Base-by-base conservation (phyloP, 2,888 invertebrate species). In the Agriopis leucophaearia region DNA sequence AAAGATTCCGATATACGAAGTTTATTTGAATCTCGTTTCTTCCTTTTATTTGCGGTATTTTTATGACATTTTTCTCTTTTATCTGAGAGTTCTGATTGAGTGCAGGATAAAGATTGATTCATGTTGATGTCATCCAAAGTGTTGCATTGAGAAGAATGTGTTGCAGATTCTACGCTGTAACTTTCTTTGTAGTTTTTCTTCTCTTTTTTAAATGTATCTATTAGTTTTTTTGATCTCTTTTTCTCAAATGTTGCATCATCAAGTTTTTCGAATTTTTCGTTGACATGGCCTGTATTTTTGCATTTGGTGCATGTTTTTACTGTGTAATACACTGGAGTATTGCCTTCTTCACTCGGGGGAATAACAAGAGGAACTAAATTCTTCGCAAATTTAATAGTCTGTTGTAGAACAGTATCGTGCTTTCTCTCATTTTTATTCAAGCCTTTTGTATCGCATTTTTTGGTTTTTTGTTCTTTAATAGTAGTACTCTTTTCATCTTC, bases 351-450 rank as follows among this genome's bases (percentile, higher is more conserved):
- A 48, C 74, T 81, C 1, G 86, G 84, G 18, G 93, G 91, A 69
- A 94, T 88, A 1, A 86, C 81, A 70, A 89, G 66, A 8, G 93
- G 93, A 0, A 86, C 85, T 8, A 92, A 75, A 55, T 87, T 81
- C 81, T 90, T 89, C 13, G 91, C 89, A 70, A 92, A 90, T 70
- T 78, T 78, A 50, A 91, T 86, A 1, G 92, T 91, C 55, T 91
- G 88, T 42, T 87, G 87, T 40, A 90, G 44, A n/a, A 91, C 74
- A 8, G 85, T 75, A 66, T 87, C 84, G 66, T 84, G 82, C 57
- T 75, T 72, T 10, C 66, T 65, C 27, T 70, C 64, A 9, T 71
- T 69, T 70, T 81, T 77, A 42, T 76, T 75, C 54, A 67, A 75
- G 18, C 78, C 74, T 69, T 77, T 75, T 10, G 48, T 44, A 15